Evolutionary conservation across 2,113 vertebrate species (phyloP), one percentile per base, ranked within the genome.

Genomic region (Pyxicephalus adspersus): DNA sequence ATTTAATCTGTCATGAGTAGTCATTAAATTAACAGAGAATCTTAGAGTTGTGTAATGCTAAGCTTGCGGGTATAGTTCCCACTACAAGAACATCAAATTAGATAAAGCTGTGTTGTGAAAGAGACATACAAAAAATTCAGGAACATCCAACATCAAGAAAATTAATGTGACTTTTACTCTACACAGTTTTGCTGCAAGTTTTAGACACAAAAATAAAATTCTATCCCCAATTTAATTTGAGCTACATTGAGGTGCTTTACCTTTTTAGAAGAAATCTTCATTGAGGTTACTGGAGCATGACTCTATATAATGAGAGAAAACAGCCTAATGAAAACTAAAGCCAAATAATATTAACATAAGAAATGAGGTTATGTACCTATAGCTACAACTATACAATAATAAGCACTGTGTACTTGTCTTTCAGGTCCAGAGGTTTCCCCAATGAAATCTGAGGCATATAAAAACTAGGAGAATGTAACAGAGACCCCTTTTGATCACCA

Each of bases 251-350:
- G 8, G 20, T 11, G 25, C 11, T 9, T 81, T 96, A 99, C 98
- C 92, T 99, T 99, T 91, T 99, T 99, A 5, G 97, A 92, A 67
- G 98, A 99, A 86, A 99, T 99, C 91, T 92, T 96, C 90, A 99
- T 91, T 87, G 96, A 95, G 84, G 95, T 98, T 86, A 99, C 93
- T 6, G 95, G 93, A 90, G 91, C 91, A 80, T 88, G 92, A 88
- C 92, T 95, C 98, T 99, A 90, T 84, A 92, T 90, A 75, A 83
- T 34, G 79, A 77, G 89, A 4, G 82, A 82, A 83, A 84, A 85
- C n/a, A 23, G 4, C 89, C 20, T 34, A n/a, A 19, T 25, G 22
- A 23, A 11, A 25, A 63, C 15, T 26, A 16, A 22, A 22, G 26
- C 22, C 5, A 63, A 22, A 63, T 25, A 63, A 63, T 23, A 7